phyloP scores from a whole-genome alignment of 2,113 vertebrate genomes.

The Pseudonaja textilis region DNA sequence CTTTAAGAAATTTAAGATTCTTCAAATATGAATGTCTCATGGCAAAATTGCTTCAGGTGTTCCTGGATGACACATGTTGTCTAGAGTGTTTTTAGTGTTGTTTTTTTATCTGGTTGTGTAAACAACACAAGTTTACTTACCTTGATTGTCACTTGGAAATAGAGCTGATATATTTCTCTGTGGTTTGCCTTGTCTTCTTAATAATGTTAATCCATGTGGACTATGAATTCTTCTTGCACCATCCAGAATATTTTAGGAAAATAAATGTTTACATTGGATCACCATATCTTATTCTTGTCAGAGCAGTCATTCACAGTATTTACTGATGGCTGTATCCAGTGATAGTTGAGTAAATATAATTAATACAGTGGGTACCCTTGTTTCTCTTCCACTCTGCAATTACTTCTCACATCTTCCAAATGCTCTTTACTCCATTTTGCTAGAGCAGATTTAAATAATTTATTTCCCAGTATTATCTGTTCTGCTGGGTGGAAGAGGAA shows the following conservation, averaged over 20 bases:
- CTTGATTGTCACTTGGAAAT: neutral
- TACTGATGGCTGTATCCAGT: neutral
- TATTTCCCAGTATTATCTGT: neutral
- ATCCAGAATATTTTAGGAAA: neutral
- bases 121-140: neutral
- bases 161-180: neutral
- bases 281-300: neutral
- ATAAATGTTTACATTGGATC: neutral
- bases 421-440: neutral
- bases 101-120: neutral
- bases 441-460: neutral
- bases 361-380: neutral
- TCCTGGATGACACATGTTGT: neutral
- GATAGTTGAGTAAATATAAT: neutral
- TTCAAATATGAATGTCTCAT: neutral
- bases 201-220: neutral
- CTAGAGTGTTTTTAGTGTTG: neutral
- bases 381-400: neutral
- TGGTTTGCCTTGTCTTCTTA: neutral
- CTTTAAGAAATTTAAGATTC: neutral
- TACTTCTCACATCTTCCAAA: neutral
- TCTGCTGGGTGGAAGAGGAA: neutral
- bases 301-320: neutral
- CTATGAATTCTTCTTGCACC: neutral
- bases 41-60: neutral